A percentile compares a stretch with the other conserved stretches of the same genome.
phyloP scores from a whole-genome alignment of 2,888 invertebrate species.

The Agonum fuliginosum region DNA sequence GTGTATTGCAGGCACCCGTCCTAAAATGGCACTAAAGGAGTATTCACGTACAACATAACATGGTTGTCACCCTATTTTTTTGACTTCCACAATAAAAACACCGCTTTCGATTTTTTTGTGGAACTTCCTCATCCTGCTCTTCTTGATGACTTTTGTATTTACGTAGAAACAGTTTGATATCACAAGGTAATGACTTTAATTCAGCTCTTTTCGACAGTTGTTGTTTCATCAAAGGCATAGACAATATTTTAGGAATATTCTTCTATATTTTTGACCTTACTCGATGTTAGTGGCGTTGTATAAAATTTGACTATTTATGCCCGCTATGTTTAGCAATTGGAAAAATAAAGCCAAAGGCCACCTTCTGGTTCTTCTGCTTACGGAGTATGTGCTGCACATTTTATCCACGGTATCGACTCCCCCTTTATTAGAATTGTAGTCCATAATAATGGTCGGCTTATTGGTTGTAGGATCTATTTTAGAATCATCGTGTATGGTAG shows the following conservation, averaged over 20 bases:
- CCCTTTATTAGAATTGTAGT: constrained; percentile 63
- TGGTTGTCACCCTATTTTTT: constrained; percentile 31
- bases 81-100: constrained; percentile 32
- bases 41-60: constrained; percentile 29
- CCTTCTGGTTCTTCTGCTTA: constrained; percentile 62
- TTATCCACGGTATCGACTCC: constrained; percentile 65
- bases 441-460: too few species aligned
- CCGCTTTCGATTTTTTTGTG: constrained; percentile 20
- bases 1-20: too few species aligned
- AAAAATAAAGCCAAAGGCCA: constrained; percentile 65
- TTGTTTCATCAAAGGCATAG: constrained; percentile 41
- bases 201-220: constrained; percentile 22
- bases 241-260: constrained; percentile 31
- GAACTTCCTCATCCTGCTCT: constrained; percentile 20
- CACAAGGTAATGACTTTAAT: constrained; percentile 29
- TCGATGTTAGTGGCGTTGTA: constrained; percentile 14
- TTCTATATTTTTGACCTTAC: constrained; percentile 16
- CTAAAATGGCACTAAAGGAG: too few species aligned
- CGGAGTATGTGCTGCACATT: constrained; percentile 64
- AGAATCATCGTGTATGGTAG: too few species aligned
- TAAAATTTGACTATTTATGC: constrained; percentile 62
- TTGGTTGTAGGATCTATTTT: too few species aligned
- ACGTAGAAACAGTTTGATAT: constrained; percentile 30
- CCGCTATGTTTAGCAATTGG: constrained; percentile 64
- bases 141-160: constrained; percentile 35